Conservation (phyloP, 2,888 invertebrate genomes). For the Imbricaverruca yamaguchii region DNA sequence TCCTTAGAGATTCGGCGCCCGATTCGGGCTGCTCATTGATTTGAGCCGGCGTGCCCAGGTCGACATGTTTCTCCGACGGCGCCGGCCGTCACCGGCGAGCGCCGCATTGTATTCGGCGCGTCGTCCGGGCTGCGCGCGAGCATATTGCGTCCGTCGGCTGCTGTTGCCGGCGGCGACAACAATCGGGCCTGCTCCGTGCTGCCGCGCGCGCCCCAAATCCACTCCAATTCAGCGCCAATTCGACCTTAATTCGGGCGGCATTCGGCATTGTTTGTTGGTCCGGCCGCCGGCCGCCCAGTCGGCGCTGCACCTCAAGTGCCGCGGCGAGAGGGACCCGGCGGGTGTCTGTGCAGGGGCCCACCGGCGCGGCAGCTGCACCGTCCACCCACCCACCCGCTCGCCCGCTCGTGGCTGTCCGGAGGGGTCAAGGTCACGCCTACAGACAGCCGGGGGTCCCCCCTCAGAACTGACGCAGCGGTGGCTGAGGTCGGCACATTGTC, state of each 20-base stretch:
- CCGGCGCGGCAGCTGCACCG: not conserved
- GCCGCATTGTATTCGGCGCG: too few relatives aligned
- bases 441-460: not conserved
- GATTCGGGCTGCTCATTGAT: too few relatives aligned
- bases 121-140: too few relatives aligned
- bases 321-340: not conserved
- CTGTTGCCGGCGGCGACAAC: not conserved
- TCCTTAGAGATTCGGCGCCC: too few relatives aligned
- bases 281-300: not conserved
- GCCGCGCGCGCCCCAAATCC: not conserved
- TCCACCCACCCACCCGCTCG: not conserved
- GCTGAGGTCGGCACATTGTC: not conserved
- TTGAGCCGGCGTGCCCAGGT: too few relatives aligned
- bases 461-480: not conserved
- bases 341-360: not conserved
- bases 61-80: too few relatives aligned
- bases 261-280: not conserved
- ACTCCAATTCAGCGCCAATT: not conserved
- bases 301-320: not conserved
- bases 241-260: too few relatives aligned
- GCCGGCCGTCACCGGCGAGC: too few relatives aligned
- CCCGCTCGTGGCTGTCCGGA: not conserved
- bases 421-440: not conserved
- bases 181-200: not conserved
- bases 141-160: too few relatives aligned